Conservation (phyloP, 2,797 vertebrate species). For the Clamator glandarius region DNA sequence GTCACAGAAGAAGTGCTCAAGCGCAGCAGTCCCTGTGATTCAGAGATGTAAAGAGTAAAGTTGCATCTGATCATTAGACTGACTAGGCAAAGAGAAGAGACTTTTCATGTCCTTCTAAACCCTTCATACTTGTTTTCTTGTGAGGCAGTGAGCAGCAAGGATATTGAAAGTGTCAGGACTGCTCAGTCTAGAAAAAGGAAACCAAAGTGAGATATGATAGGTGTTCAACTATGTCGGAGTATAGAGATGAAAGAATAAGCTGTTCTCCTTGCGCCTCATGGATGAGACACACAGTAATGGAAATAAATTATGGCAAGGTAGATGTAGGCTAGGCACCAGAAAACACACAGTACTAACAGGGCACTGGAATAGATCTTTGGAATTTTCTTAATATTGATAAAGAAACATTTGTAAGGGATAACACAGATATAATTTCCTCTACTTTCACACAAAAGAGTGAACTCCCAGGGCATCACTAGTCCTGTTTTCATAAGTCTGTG, state of each 20-base stretch:
- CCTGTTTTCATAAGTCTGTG: not conserved
- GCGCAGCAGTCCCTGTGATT: not conserved
- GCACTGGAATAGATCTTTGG: not conserved
- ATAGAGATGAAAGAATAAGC: not conserved
- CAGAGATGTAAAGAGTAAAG: not conserved
- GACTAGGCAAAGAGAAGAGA: not conserved
- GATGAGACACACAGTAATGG: not conserved
- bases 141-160: not conserved
- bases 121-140: slow-evolving; percentile 24
- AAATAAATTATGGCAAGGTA: not conserved
- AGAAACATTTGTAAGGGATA: not conserved
- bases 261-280: not conserved
- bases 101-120: not conserved
- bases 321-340: not conserved
- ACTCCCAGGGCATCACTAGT: not conserved
- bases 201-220: not conserved
- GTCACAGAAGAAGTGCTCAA: not conserved
- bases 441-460: not conserved
- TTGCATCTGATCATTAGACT: not conserved
- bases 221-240: not conserved
- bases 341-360: not conserved
- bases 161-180: not conserved
- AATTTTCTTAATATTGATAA: not conserved
- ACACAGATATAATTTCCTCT: not conserved
- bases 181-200: not conserved